Base-by-base conservation (phyloP, 1,140 invertebrate genomes). In the Ctenoplectra terminalis region DNA sequence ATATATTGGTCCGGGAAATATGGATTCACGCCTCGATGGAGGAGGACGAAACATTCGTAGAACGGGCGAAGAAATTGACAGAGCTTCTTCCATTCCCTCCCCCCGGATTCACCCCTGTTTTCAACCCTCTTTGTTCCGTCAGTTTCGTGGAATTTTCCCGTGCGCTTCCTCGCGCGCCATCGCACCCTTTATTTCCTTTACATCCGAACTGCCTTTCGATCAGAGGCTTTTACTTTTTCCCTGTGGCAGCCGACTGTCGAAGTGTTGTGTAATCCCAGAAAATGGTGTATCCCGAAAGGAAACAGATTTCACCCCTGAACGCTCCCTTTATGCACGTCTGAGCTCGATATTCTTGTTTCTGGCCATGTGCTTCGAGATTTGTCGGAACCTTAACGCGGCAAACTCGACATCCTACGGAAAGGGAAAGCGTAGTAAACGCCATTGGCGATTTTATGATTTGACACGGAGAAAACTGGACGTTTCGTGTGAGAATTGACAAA, bases 181-280 rank as follows among this genome's bases (percentile, higher is more conserved):
- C 77, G 72, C 83, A 46, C 56, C 85, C 72, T 86, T 86, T 86
- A 86, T 86, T 86, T 86, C 85, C 85, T 79, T 74, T 82, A 85
- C 63, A 86, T 82, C 74, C 78, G 54, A 71, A 78, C 58, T 64
- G 26, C 71, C 84, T 86, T 82, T 72, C 84, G 83, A 82, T 85
- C 84, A 74, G 72, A 63, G 69, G 70, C 84, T 85, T 85, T 86
- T 85, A 77, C 83, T 82, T 66, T 61, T 50, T 83, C 64, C 56
- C 78, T 40, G 64, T 50, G 71, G 66, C 83, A 82, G 73, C 54
- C 83, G 83, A 46, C 83, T 86, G 84, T 86, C 84, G 78, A 72
- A 86, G 84, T 87, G 76, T 87, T 87, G 83, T 86, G 85, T 86
- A 87, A 87, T 87, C 85, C 84, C 54, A 60, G 81, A 83, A 79